Evolutionary conservation across 92 coral and sea anemone species (phyloP).

Genomic region (Micromussa lordhowensis): DNA sequence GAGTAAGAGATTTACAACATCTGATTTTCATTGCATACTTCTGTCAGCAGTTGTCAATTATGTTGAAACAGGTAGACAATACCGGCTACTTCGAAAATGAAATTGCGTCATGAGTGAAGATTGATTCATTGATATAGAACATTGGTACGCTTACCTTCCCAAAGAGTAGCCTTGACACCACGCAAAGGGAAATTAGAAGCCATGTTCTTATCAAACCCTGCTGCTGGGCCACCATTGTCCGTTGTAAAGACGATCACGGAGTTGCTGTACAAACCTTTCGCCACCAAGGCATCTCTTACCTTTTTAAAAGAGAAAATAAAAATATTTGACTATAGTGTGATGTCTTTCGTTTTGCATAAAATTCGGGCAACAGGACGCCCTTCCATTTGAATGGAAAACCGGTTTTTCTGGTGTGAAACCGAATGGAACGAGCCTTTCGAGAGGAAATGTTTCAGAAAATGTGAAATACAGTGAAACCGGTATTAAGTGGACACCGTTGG

Average conservation of each 20-base stretch:
- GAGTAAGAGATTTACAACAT: too few species aligned
- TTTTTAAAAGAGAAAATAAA: background rate
- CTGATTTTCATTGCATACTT: too few species aligned
- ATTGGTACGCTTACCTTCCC: slow-evolving; percentile 71
- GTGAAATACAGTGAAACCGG: too few species aligned
- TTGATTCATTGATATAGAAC: background rate
- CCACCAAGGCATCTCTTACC: slow-evolving; percentile 74
- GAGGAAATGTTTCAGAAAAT: too few species aligned
- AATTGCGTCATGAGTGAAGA: background rate
- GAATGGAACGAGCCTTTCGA: too few species aligned
- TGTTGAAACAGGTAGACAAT: background rate
- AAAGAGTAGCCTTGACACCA: slow-evolving; percentile 81
- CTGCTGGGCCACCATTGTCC: slow-evolving; percentile 88
- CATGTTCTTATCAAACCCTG: slow-evolving; percentile 80
- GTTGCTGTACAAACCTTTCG: slow-evolving; percentile 74
- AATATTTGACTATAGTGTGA: background rate
- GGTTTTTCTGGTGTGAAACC: too few species aligned
- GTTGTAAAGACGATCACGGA: slow-evolving; percentile 84
- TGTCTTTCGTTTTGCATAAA: too few species aligned
- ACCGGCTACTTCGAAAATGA: background rate
- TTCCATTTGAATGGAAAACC: too few species aligned
- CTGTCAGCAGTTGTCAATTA: too few species aligned
- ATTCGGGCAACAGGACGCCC: too few species aligned
- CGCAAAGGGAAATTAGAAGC: slow-evolving; percentile 83
- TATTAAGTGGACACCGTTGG: too few species aligned